These are phyloP conservation scores for Cylindroiulus punctatus DNA, from an alignment of 2,888 invertebrate genomes.

Conservation along the genomic window DNA sequence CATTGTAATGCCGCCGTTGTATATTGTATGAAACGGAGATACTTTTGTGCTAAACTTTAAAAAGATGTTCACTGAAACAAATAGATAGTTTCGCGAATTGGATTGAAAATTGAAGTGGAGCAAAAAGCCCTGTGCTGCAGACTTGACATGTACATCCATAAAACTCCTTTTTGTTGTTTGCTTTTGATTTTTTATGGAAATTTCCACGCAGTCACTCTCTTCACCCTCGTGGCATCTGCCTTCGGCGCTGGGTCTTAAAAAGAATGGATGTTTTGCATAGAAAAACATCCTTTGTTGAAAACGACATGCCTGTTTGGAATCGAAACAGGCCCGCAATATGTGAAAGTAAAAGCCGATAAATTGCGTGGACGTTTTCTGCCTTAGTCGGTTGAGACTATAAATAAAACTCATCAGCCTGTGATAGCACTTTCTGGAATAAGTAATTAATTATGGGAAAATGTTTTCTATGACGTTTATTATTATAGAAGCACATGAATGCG, in stretches of 20 bases:
- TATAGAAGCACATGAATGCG: too few relatives aligned
- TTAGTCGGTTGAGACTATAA: background rate
- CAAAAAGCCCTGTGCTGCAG: background rate
- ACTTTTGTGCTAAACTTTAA: background rate
- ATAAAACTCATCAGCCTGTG: background rate
- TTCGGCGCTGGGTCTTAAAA: background rate
- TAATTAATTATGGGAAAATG: background rate
- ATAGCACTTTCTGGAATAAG: background rate
- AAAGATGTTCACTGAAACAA: conserved; percentile 36
- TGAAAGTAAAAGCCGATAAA: background rate
- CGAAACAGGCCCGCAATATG: background rate
- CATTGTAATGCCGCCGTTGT: conserved; percentile 23
- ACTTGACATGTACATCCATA: background rate
- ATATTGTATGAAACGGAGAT: background rate
- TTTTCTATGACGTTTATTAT: background rate
- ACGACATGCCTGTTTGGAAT: background rate
- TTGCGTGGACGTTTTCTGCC: background rate
- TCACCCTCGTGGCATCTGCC: background rate
- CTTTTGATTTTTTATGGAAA: conserved; percentile 23
- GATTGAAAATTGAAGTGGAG: conserved; percentile 34
- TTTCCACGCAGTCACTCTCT: background rate
- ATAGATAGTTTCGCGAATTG: conserved; percentile 17
- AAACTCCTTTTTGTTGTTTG: conserved; percentile 6
- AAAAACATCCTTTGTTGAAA: background rate
- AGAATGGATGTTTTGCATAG: background rate